phyloP scores from a whole-genome alignment of 2,113 vertebrate genomes.

The Merops nubicus region DNA sequence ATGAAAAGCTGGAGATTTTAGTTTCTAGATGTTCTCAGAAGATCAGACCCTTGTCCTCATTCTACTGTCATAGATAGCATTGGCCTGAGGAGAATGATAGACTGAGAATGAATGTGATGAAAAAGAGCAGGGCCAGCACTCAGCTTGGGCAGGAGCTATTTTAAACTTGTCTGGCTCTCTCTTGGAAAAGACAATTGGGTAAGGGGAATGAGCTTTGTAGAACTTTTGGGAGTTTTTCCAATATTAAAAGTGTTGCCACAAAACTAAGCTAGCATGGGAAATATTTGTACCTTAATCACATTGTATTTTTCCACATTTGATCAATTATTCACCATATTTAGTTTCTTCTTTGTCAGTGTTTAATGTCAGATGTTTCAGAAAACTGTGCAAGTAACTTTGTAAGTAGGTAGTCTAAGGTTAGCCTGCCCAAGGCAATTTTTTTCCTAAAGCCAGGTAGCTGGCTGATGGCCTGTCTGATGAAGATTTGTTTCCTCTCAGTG shows the following conservation, averaged over 20 bases:
- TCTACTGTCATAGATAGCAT: not conserved
- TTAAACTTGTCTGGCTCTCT: not conserved
- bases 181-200: not conserved
- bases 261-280: not conserved
- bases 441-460: slow-evolving; percentile 9
- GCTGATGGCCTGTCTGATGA: not conserved
- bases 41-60: not conserved
- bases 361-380: not conserved
- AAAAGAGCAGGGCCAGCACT: not conserved
- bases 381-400: not conserved
- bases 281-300: not conserved
- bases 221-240: not conserved
- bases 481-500: not conserved
- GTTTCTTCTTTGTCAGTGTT: not conserved
- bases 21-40: not conserved
- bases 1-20: not conserved
- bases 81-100: not conserved
- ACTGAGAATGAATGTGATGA: not conserved
- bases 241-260: not conserved
- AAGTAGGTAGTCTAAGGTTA: not conserved
- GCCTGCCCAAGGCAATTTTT: not conserved
- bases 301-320: not conserved
- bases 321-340: not conserved
- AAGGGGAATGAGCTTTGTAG: not conserved
- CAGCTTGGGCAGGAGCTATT: not conserved